These are phyloP conservation scores for Cossypha dichroa DNA, from an alignment of 2,797 vertebrate genomes.

Conservation along the genomic window DNA sequence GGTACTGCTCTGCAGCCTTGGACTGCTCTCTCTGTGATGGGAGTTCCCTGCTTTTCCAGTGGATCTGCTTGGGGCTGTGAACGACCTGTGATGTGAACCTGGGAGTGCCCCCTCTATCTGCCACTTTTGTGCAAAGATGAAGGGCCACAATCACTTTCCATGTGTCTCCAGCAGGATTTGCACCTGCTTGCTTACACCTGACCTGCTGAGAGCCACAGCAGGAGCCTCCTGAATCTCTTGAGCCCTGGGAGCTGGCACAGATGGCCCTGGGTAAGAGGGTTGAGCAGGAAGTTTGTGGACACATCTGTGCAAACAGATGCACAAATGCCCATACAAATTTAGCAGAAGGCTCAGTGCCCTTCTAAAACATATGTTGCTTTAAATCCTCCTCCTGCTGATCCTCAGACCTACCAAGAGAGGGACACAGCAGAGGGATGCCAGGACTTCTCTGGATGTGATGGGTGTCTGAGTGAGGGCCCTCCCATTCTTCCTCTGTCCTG, in stretches of 20 bases:
- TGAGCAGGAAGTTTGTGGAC: accelerated
- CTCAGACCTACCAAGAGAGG: neutral
- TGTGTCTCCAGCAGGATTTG: neutral
- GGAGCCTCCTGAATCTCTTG: neutral
- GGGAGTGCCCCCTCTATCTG: neutral
- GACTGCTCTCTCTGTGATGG: accelerated
- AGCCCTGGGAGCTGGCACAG: neutral
- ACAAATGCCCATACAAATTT: neutral
- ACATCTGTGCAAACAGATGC: neutral
- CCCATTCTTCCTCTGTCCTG: accelerated
- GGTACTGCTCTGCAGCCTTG: conserved; percentile 74
- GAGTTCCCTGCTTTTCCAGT: neutral
- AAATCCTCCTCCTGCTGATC: neutral
- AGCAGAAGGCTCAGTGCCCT: neutral
- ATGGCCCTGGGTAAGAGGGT: neutral
- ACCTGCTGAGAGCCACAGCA: neutral
- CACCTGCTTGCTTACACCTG: neutral
- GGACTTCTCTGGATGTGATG: accelerated
- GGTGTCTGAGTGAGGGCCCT: neutral
- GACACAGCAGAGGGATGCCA: neutral
- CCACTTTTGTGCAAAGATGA: neutral
- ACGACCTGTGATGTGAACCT: neutral
- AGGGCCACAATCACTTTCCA: neutral
- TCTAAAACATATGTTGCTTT: neutral
- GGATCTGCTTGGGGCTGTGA: neutral